A percentile compares a stretch with the other conserved stretches of the same genome.
Conservation (phyloP, 2,888 invertebrate species). For the Dolichomitus sp. region DNA sequence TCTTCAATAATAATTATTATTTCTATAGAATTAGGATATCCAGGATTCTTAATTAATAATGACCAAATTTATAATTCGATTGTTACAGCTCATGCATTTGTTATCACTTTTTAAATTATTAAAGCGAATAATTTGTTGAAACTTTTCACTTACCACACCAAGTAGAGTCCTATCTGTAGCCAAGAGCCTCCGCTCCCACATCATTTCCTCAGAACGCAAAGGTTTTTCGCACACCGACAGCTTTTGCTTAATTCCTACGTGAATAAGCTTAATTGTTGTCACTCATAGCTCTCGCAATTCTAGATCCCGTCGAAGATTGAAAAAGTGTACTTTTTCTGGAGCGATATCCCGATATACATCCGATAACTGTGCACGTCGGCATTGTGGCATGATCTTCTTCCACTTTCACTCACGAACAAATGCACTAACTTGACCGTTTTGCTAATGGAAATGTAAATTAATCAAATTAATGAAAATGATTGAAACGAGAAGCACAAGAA, state of each 20-base stretch:
- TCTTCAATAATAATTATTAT: no score
- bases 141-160: background rate
- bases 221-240: slow-evolving; percentile 1
- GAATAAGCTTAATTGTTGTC: background rate
- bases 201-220: background rate
- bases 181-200: background rate
- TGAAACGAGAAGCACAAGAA: no score
- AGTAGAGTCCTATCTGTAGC: background rate
- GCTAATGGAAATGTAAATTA: no score
- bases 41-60: no score
- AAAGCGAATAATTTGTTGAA: background rate
- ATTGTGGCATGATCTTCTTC: background rate
- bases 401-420: no score
- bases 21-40: no score
- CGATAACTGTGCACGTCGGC: slow-evolving; percentile 4
- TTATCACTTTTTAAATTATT: no score
- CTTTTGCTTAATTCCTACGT: background rate
- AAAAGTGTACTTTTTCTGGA: slow-evolving; percentile 3
- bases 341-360: slow-evolving; percentile 16
- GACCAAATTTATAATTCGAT: no score
- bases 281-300: background rate
- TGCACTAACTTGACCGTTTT: no score
- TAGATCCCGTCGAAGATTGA: background rate
- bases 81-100: no score
- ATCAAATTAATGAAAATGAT: no score